These are phyloP conservation scores for Sinocyclocheilus anshuiensis DNA, from an alignment of 2,113 vertebrate genomes.

Conservation along the genomic window DNA sequence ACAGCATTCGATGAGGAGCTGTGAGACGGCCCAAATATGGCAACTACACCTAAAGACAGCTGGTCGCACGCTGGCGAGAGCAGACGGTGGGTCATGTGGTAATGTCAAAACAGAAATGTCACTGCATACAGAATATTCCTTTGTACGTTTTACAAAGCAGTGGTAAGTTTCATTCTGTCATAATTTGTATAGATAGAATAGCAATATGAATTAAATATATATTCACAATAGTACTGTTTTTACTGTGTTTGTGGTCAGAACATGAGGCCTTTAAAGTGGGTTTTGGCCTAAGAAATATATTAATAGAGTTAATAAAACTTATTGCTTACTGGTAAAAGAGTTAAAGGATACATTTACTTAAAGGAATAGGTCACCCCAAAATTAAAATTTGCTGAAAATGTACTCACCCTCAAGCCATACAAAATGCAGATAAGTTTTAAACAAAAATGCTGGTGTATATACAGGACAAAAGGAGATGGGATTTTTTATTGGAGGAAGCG, in stretches of 20 bases:
- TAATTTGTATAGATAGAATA: background rate
- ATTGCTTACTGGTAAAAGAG: background rate
- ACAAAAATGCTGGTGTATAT: background rate
- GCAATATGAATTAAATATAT: background rate
- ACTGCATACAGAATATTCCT: background rate
- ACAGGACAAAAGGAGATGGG: background rate
- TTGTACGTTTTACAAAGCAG: background rate
- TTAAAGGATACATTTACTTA: too few relatives aligned
- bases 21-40: constrained; percentile 96
- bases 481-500: background rate
- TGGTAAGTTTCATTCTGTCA: background rate
- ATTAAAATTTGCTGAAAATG: background rate
- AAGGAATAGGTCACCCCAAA: background rate
- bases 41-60: constrained; percentile 95
- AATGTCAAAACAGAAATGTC: constrained; percentile 34
- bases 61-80: constrained; percentile 89
- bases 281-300: background rate
- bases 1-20: constrained; percentile 96
- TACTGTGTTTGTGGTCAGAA: background rate
- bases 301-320: too few relatives aligned
- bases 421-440: background rate
- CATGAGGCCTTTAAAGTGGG: background rate
- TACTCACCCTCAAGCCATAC: background rate
- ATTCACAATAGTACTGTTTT: too few relatives aligned
- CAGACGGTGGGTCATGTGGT: constrained; percentile 2